These are phyloP conservation scores for Philereme transversata DNA, from an alignment of 2,888 invertebrate species.

Conservation along the genomic window DNA sequence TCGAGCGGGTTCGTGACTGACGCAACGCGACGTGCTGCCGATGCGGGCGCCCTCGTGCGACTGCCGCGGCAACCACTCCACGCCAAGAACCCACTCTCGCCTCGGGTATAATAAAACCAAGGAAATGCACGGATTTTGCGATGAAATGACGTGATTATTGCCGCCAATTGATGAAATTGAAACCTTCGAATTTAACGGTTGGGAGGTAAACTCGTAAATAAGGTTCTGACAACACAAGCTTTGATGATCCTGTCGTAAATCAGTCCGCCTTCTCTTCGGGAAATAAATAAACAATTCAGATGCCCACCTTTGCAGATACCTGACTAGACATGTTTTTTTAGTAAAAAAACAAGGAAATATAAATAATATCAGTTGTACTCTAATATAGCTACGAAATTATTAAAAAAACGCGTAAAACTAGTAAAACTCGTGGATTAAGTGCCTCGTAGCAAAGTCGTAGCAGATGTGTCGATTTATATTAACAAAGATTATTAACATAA, in stretches of 20 bases:
- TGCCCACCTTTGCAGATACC: conserved; percentile 2
- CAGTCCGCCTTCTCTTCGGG: conserved; percentile 15
- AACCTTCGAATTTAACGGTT: conserved; percentile 33
- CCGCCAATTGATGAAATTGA: conserved; percentile 50
- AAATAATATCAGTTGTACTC: too few relatives aligned
- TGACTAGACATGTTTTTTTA: conserved; percentile 8
- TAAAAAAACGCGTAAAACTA: background rate
- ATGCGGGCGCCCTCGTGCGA: conserved; percentile 71
- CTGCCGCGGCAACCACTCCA: conserved; percentile 51
- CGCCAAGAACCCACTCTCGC: conserved; percentile 34
- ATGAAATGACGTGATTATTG: conserved; percentile 51
- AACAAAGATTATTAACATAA: too few relatives aligned
- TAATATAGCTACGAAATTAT: background rate
- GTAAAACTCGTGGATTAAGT: background rate
- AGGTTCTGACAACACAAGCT: conserved; percentile 36
- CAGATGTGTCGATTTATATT: background rate
- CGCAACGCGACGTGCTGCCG: conserved; percentile 62
- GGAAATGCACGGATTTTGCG: conserved; percentile 64
- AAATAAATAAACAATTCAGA: conserved; percentile 16
- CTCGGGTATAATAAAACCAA: conserved; percentile 52
- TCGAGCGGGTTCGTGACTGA: conserved; percentile 35
- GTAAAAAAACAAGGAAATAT: conserved; percentile 1
- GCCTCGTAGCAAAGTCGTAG: background rate
- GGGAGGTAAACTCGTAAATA: conserved; percentile 30
- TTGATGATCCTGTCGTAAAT: conserved; percentile 30